These are phyloP conservation scores for Indri indri DNA, from an alignment of 2,113 vertebrate genomes.

Conservation along the genomic window DNA sequence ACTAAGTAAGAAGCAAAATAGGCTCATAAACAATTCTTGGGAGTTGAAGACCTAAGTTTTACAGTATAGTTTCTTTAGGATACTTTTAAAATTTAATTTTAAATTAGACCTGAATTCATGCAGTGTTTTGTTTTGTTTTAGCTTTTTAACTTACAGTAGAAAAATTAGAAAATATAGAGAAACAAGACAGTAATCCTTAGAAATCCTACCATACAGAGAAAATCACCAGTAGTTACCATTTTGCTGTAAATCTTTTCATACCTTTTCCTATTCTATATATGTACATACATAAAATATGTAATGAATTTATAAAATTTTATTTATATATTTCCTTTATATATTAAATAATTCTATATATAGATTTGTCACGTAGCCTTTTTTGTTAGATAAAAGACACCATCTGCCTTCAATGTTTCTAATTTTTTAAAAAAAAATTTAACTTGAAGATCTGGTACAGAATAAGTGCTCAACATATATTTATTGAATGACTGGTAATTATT, in stretches of 20 bases:
- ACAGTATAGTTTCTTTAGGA: neutral
- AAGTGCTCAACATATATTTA: neutral
- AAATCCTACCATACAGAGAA: neutral
- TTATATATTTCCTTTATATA: neutral
- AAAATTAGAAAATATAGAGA: conserved; percentile 7
- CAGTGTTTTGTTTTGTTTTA: neutral
- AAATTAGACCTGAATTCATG: neutral
- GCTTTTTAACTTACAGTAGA: neutral
- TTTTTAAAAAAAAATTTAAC: neutral
- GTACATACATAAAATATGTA: neutral
- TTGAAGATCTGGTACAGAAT: neutral
- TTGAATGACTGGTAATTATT: neutral
- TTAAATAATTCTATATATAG: neutral
- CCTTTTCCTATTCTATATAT: neutral
- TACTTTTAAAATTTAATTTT: neutral
- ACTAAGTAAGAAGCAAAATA: neutral
- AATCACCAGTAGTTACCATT: neutral
- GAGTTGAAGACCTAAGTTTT: neutral
- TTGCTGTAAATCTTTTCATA: neutral
- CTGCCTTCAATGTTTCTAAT: neutral
- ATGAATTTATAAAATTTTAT: neutral
- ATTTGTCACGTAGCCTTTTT: neutral
- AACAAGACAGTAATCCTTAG: neutral
- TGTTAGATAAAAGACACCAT: neutral
- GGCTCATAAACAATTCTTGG: neutral